phyloP scores from a whole-genome alignment of 2,797 vertebrate genomes.

The Protonibea diacanthus region DNA sequence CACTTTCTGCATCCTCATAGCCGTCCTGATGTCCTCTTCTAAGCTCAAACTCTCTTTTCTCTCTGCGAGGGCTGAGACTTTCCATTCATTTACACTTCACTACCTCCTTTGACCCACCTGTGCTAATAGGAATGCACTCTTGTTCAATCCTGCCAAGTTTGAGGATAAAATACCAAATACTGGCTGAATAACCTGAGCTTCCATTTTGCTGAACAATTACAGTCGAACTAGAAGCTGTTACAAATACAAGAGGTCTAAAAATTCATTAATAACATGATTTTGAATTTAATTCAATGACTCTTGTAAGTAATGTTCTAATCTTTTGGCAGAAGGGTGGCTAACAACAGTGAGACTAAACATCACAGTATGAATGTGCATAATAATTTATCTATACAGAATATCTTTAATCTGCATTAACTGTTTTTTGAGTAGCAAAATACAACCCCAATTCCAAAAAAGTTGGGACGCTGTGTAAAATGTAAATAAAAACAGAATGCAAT shows the following conservation, averaged over 20 bases:
- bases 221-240: not conserved
- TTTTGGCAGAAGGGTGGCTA: not conserved
- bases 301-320: conserved; percentile 3
- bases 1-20: conserved; percentile 27
- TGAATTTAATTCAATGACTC: not conserved
- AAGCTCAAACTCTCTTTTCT: conserved; percentile 16
- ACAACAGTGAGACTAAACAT: not conserved
- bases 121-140: not conserved
- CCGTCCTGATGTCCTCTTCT: conserved; percentile 16
- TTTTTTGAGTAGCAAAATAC: not conserved
- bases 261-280: not conserved
- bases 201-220: not conserved
- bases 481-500: too few relatives aligned
- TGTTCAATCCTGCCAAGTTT: not conserved
- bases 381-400: not conserved
- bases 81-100: conserved; percentile 18
- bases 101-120: conserved; percentile 21
- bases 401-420: not conserved
- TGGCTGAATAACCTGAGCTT: not conserved
- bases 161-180: conserved; percentile 13
- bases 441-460: too few relatives aligned
- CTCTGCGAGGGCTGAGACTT: not conserved
- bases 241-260: not conserved
- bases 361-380: not conserved
- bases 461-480: too few relatives aligned